These are phyloP conservation scores for Saccostrea cuccullata DNA, from an alignment of 1,140 invertebrate genomes.

Conservation along the genomic window DNA sequence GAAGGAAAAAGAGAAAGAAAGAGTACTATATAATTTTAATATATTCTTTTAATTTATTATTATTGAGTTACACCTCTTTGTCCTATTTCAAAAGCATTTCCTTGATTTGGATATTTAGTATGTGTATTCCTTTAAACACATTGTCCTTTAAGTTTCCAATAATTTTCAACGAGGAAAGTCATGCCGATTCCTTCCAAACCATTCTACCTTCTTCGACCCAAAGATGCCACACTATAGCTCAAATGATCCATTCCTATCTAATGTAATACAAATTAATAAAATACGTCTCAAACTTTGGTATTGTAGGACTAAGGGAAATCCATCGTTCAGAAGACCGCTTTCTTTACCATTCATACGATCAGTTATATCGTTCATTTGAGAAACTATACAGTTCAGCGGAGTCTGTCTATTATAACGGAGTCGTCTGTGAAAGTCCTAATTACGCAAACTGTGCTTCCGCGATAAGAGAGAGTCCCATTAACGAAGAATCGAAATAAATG, in stretches of 20 bases:
- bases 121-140: no score
- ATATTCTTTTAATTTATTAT: neutral
- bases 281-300: neutral
- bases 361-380: constrained; percentile 14
- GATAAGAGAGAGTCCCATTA: neutral
- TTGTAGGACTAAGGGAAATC: constrained; percentile 24
- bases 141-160: neutral
- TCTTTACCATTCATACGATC: constrained; percentile 20
- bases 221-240: neutral
- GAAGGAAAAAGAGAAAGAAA: no score
- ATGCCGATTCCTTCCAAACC: neutral
- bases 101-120: no score
- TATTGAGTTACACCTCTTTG: neutral
- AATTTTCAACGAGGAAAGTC: neutral
- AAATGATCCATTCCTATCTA: neutral
- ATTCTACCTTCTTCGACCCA: neutral
- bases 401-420: neutral
- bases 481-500: neutral
- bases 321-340: constrained; percentile 1
- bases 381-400: neutral
- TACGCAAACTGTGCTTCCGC: neutral
- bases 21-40: neutral
- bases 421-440: neutral
- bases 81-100: no score
- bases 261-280: neutral